Evolutionary conservation across 2,113 vertebrate species (phyloP).

Genomic region (Rhea pennata): DNA sequence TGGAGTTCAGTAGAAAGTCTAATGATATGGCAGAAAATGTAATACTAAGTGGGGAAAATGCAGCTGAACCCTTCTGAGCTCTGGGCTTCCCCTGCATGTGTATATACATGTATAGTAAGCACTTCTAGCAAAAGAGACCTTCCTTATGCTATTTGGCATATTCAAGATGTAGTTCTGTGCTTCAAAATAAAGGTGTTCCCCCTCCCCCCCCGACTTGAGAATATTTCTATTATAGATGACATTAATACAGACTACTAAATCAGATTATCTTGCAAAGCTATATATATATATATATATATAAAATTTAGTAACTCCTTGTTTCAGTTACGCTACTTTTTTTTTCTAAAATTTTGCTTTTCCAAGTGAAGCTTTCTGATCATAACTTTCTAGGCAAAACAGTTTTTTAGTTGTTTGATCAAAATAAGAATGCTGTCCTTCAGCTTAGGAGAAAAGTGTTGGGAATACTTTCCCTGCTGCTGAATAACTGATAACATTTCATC

Average conservation of each 20-base stretch:
- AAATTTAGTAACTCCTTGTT: not conserved
- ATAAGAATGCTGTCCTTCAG: not conserved
- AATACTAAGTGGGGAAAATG: not conserved
- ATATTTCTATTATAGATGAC: not conserved
- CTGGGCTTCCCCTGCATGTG: not conserved
- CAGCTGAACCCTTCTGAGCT: accelerated
- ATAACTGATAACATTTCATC: not conserved
- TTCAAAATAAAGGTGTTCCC: not conserved
- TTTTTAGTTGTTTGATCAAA: not conserved
- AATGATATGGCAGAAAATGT: not conserved
- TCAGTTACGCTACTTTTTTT: not conserved
- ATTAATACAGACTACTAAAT: not conserved
- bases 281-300: not conserved
- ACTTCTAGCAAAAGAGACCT: not conserved
- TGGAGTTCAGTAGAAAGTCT: no score
- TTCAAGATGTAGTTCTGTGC: not conserved
- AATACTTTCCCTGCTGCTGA: not conserved
- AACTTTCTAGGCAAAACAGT: not conserved
- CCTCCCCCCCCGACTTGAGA: not conserved
- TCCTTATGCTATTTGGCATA: not conserved
- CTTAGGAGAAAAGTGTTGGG: not conserved
- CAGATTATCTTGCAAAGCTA: not conserved
- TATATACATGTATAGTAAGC: not conserved
- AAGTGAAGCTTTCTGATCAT: not conserved
- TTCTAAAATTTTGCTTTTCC: not conserved